Evolutionary conservation across 37 sponge, comb jelly and placozoan species (phyloP), one percentile per base, ranked within the genome.

Genomic region (Chondrosia reniformis): DNA sequence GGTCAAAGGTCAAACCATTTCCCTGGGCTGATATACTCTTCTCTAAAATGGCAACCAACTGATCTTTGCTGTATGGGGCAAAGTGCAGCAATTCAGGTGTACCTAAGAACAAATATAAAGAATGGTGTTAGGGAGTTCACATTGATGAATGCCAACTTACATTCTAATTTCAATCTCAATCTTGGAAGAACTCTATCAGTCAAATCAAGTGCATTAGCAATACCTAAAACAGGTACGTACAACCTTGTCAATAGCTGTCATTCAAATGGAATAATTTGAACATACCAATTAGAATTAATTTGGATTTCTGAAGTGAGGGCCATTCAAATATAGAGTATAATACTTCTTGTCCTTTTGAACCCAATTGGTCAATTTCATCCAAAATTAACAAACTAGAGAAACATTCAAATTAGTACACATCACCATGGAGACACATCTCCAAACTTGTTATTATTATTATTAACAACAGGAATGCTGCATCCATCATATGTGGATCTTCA

Each of bases 331-430:
- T 39, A 10, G 85, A 78, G 81, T 96, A 96, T 25, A 96, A 88
- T 0, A 92, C 73, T 40, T 91, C 82, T 63, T 91, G 92, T 19
- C 85, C 82, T 34, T 74, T 71, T 46, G 46, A 65, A 36, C 79
- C 79, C 76, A 96, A 43, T 74, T 90, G 88, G 67, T 96, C 97
- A 30, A 96, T 63, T 72, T 96, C 97, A 69, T 96, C 97, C 38
- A 96, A 63, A n/a, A 93, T 75, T 22, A 96, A 77, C 52, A 96
- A 54, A 33, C 90, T 90, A 67, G 3, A 30, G 6, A 59, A 59
- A n/a, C n/a, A n/a, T n/a, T n/a, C n/a, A n/a, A n/a, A n/a, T n/a
- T n/a, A n/a, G n/a, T n/a, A n/a, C n/a, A n/a, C n/a, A n/a, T n/a
- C n/a, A n/a, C n/a, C n/a, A n/a, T n/a, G n/a, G n/a, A n/a, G n/a